Conservation (phyloP, 2,797 vertebrate genomes). For the Lithobates sylvaticus region DNA sequence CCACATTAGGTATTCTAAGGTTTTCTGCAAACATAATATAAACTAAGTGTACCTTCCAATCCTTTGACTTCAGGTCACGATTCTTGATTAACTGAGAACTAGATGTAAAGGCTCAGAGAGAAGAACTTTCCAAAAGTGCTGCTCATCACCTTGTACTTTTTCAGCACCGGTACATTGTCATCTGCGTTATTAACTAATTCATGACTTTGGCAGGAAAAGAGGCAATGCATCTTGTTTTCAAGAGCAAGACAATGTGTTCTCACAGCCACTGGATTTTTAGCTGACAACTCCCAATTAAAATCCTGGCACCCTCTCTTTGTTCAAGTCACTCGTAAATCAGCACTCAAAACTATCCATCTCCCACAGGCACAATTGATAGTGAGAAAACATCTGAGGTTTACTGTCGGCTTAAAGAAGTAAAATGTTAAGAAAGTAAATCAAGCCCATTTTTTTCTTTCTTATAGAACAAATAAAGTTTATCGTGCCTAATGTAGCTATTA, state of each 20-base stretch:
- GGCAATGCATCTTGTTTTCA: conserved; percentile 42
- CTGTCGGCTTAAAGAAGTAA: conserved; percentile 29
- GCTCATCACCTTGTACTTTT: conserved; percentile 39
- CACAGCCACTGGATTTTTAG: conserved; percentile 23
- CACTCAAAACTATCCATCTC: conserved; percentile 40
- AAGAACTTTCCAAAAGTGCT: no score
- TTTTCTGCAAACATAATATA: background rate
- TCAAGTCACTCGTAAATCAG: conserved; percentile 51
- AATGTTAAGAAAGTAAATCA: conserved; percentile 37
- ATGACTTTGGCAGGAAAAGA: conserved; percentile 46
- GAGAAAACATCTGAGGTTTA: conserved; percentile 44
- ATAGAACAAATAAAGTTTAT: no score
- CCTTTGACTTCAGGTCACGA: background rate
- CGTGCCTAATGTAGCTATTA: no score
- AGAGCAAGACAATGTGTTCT: conserved; percentile 50
- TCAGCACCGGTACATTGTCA: conserved; percentile 33
- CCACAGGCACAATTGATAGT: conserved; percentile 41
- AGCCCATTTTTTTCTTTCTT: background rate
- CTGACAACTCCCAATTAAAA: conserved; percentile 56
- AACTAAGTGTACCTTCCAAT: background rate
- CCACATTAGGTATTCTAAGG: no score
- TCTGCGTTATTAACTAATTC: conserved; percentile 50
- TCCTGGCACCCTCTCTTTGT: conserved; percentile 37
- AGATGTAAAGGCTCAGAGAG: no score
- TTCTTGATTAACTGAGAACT: background rate